Evolutionary conservation across 2,797 vertebrate genomes (phyloP), one percentile per base, ranked within the genome.

Genomic region (Bradypus variegatus): DNA sequence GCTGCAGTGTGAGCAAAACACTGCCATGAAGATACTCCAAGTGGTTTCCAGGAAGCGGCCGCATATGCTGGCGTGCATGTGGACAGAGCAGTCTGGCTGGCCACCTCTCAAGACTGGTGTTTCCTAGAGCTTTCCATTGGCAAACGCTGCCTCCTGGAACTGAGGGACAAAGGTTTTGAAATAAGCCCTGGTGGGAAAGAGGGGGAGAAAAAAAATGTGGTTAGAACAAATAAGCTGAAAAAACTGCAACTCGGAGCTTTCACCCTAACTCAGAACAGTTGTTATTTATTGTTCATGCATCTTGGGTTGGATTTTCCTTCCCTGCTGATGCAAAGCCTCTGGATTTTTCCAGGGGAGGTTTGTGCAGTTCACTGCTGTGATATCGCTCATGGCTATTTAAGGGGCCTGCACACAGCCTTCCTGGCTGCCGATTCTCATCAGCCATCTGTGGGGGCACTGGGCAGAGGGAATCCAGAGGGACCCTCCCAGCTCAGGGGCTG

Each of bases 141-240:
- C 98, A 96, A 99, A 99, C 0, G 99, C 99, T 86, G 98, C 99
- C 97, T 99, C 99, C 97, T 99, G 99, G 98, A 99, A 99, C 97
- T 99, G 99, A 96, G 99, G 99, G 95, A 99, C 98, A 96, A 99
- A 99, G 85, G 98, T 98, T 98, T 98, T 99, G 98, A 99, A 99
- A 97, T 99, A 98, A 0, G 98, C 98, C 97, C 99, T 99, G 96
- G 97, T 95, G 93, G 94, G 96, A 94, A 94, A 95, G 80, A 76
- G 50, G 77, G 75, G 72, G 83, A 91, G 81, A 93, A 94, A 93
- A 97, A 96, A 92, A 0, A 6, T 69, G 94, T 6, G 13, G 95
- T 98, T 97, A 98, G 94, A 75, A 92, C 80, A 91, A 95, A 94
- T 93, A 83, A 48, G 91, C 82, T 62, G 50, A 82, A 87, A 83